Conservation (phyloP, 1,140 invertebrate genomes). For the Drosophila quadrilineata region DNA sequence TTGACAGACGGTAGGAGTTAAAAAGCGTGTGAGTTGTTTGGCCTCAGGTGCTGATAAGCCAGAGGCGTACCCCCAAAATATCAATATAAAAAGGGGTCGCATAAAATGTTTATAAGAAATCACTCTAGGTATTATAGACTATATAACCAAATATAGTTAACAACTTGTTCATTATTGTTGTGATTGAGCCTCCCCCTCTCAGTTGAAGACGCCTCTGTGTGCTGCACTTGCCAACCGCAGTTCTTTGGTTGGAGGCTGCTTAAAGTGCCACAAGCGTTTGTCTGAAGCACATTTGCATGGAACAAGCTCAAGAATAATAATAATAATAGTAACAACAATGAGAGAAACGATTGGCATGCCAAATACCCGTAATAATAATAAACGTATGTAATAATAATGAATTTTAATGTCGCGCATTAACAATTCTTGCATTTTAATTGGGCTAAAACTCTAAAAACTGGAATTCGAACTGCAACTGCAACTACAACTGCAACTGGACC, state of each 20-base stretch:
- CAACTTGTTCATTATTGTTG: too few species aligned
- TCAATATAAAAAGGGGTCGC: neutral
- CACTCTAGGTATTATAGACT: too few species aligned
- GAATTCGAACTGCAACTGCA: constrained; percentile 3
- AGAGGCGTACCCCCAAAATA: constrained; percentile 19
- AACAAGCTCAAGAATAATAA: constrained; percentile 13
- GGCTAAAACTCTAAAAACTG: constrained; percentile 43
- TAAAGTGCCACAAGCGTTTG: constrained; percentile 59
- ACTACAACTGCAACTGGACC: neutral
- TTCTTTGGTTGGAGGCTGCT: constrained; percentile 13
- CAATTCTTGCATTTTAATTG: constrained; percentile 80
- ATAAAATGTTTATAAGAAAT: neutral
- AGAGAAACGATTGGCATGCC: constrained; percentile 44
- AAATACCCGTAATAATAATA: constrained; percentile 63
- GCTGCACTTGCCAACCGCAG: constrained; percentile 16
- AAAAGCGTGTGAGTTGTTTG: constrained; percentile 54
- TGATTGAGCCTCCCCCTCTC: too few species aligned
- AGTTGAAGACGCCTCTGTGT: too few species aligned
- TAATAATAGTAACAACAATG: constrained; percentile 5
- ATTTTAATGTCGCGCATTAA: constrained; percentile 79
- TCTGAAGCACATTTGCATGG: constrained; percentile 60
- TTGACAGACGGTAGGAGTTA: constrained; percentile 76
- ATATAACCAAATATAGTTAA: too few species aligned
- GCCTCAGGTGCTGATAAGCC: constrained; percentile 49
- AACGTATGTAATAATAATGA: constrained; percentile 79